Conservation (phyloP, 2,888 invertebrate genomes). For the Drosophila phalerata region DNA sequence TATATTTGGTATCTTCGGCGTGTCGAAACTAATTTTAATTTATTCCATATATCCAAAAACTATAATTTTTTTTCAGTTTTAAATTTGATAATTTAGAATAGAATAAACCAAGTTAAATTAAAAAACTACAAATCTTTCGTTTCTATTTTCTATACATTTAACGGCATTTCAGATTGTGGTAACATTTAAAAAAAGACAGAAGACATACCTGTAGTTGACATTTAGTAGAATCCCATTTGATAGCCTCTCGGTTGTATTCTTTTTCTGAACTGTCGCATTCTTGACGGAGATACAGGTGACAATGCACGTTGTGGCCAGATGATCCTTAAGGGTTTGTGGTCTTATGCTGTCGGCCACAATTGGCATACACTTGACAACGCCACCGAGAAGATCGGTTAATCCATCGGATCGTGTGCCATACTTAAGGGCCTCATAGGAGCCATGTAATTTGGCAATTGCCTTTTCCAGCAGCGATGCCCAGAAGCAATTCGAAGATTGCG, state of each 20-base stretch:
- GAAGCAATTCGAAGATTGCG: slow-evolving; percentile 92
- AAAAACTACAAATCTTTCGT: too few relatives aligned
- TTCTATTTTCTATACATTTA: too few relatives aligned
- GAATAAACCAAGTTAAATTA: too few relatives aligned
- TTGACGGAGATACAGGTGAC: slow-evolving; percentile 90
- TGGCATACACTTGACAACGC: slow-evolving; percentile 93
- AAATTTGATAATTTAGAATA: too few relatives aligned
- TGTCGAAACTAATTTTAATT: too few relatives aligned
- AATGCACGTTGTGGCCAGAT: slow-evolving; percentile 93
- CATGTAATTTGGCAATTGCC: slow-evolving; percentile 97
- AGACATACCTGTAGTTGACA: slow-evolving; percentile 89
- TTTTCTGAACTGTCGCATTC: slow-evolving; percentile 85
- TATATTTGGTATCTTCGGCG: too few relatives aligned
- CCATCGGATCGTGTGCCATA: slow-evolving; percentile 96
- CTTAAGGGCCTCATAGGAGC: slow-evolving; percentile 96
- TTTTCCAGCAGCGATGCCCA: slow-evolving; percentile 97
- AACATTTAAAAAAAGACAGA: background rate
- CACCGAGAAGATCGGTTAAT: slow-evolving; percentile 94
- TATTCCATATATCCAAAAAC: too few relatives aligned
- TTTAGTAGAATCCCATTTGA: slow-evolving; percentile 90
- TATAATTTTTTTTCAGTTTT: too few relatives aligned
- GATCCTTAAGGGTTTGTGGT: slow-evolving; percentile 88
- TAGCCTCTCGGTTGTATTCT: slow-evolving; percentile 88
- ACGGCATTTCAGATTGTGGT: background rate
- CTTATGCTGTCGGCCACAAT: slow-evolving; percentile 90